phyloP scores from a whole-genome alignment of 1,140 invertebrate species.

The Drosophila ficusphila region DNA sequence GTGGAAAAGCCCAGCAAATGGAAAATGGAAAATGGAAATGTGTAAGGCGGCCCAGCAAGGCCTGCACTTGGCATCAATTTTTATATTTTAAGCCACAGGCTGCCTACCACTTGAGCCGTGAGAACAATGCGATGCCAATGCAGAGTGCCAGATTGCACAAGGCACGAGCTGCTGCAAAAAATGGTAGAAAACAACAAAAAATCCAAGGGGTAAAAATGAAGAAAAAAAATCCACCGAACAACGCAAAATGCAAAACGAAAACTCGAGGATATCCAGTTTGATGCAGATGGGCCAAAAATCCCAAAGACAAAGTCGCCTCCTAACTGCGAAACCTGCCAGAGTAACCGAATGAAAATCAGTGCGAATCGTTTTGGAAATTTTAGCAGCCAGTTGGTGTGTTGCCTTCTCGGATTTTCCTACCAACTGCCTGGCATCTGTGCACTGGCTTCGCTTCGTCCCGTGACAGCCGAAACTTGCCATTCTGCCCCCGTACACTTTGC shows the following conservation, averaged over 20 bases:
- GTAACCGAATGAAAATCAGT: conserved; percentile 74
- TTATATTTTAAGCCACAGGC: conserved; percentile 78
- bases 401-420: conserved; percentile 7
- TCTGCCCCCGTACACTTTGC: conserved; percentile 44
- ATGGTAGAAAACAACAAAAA: background rate
- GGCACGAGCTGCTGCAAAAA: conserved; percentile 18
- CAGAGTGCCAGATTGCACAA: conserved; percentile 62
- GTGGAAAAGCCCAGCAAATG: conserved; percentile 30
- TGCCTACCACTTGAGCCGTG: conserved; percentile 71
- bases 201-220: too few relatives aligned
- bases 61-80: conserved; percentile 79
- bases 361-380: conserved; percentile 65
- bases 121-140: conserved; percentile 77
- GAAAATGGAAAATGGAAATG: conserved; percentile 59
- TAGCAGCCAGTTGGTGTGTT: conserved; percentile 30
- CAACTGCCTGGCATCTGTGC: conserved; percentile 57
- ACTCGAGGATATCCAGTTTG: conserved; percentile 45
- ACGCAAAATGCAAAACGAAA: conserved; percentile 42
- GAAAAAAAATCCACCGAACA: conserved; percentile 27
- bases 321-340: conserved; percentile 21
- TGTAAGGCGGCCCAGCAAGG: conserved; percentile 52
- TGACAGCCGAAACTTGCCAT: conserved; percentile 48
- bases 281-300: conserved; percentile 36
- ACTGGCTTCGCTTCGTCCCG: conserved; percentile 19
- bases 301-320: conserved; percentile 35